Evolutionary conservation across 2,113 vertebrate species (phyloP).

Genomic region (Mystacornis crossleyi): DNA sequence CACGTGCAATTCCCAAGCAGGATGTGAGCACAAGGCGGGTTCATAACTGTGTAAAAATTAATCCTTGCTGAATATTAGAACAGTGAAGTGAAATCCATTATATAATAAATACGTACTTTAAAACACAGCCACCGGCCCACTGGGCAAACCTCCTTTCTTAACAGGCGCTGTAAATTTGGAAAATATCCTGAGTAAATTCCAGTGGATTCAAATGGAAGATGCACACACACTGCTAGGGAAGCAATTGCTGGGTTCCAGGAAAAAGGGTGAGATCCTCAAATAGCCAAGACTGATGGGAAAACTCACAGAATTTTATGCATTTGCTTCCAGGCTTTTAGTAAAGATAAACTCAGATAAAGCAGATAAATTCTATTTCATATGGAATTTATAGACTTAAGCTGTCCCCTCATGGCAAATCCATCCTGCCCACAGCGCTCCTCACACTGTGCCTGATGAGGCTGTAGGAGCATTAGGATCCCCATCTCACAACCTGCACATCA

Average conservation of each 20-base stretch:
- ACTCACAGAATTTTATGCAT: background rate
- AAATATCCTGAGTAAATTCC: background rate
- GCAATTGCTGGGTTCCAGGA: background rate
- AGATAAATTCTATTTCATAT: background rate
- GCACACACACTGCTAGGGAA: background rate
- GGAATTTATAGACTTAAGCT: background rate
- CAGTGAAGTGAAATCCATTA: background rate
- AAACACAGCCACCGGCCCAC: background rate
- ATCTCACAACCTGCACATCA: background rate
- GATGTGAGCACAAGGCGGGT: background rate
- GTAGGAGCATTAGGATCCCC: background rate
- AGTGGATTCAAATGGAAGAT: background rate
- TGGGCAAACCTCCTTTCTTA: background rate
- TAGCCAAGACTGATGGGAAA: background rate
- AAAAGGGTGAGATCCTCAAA: background rate
- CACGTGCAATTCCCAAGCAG: background rate
- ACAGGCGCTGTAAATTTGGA: background rate
- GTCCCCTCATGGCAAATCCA: background rate
- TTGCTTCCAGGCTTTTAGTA: background rate
- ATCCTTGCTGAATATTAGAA: background rate
- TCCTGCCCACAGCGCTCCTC: background rate
- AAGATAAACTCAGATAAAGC: background rate
- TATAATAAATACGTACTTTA: background rate
- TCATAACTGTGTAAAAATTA: background rate
- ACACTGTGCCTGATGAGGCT: background rate